phyloP scores from a whole-genome alignment of 2,113 vertebrate species.

The Anhinga rufa region DNA sequence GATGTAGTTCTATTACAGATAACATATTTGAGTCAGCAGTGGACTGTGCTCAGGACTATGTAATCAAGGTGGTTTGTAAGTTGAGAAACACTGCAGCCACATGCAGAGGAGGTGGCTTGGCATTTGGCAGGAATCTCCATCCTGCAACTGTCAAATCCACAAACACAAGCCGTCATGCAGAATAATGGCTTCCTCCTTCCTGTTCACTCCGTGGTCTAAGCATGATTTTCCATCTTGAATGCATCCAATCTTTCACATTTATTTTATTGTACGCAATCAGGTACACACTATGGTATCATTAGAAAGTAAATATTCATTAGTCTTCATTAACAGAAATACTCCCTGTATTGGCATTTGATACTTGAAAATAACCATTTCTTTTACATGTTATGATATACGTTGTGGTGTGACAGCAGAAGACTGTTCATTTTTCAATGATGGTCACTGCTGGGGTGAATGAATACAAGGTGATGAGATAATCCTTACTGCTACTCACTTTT shows the following conservation, averaged over 20 bases:
- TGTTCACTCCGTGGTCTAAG: not conserved
- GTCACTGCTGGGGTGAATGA: not conserved
- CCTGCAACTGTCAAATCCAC: conserved; percentile 23
- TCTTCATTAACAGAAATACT: not conserved
- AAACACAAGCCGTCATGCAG: not conserved
- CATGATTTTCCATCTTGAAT: not conserved
- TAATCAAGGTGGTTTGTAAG: not conserved
- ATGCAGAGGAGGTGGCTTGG: conserved; percentile 20
- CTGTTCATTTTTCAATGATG: not conserved
- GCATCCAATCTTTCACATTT: not conserved
- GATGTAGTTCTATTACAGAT: not conserved
- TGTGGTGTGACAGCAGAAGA: not conserved
- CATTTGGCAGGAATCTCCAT: conserved; percentile 12
- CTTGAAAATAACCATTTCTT: not conserved
- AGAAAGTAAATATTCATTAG: conserved; percentile 28
- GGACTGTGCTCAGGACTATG: not conserved
- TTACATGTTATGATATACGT: not conserved
- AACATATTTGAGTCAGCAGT: not conserved
- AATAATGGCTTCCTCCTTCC: conserved; percentile 43
- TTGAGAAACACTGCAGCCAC: not conserved
- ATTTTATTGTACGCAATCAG: not conserved
- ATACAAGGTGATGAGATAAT: not conserved
- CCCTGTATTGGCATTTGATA: not conserved
- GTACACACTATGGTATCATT: not conserved
- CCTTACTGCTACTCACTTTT: not conserved